These are phyloP conservation scores for Protaetia brevitarsis DNA, from an alignment of 1,140 invertebrate species.

Conservation along the genomic window DNA sequence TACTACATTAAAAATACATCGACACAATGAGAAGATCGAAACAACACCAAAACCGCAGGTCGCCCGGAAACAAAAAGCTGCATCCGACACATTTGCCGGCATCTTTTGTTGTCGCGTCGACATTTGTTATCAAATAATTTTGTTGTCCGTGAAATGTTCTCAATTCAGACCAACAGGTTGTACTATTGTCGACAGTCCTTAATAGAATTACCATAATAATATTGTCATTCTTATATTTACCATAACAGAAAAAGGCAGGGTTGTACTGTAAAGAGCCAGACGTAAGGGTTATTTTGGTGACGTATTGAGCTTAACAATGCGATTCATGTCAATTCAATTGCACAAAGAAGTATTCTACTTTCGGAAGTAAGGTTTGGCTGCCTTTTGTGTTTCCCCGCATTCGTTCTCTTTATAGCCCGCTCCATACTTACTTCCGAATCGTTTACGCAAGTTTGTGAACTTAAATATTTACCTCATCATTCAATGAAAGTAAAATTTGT, in stretches of 20 bases:
- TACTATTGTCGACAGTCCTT: constrained; percentile 43
- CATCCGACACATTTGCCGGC: constrained; percentile 37
- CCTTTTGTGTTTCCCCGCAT: constrained; percentile 18
- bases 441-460: constrained; percentile 32
- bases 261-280: constrained; percentile 30
- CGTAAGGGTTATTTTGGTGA: constrained; percentile 41
- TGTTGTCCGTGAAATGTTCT: constrained; percentile 40
- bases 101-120: constrained; percentile 39
- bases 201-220: constrained; percentile 49
- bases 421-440: constrained; percentile 29
- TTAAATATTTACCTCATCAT: constrained; percentile 43
- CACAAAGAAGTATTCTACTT: constrained; percentile 39
- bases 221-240: constrained; percentile 48
- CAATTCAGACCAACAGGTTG: constrained; percentile 45
- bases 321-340: constrained; percentile 41
- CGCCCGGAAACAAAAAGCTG: constrained; percentile 37
- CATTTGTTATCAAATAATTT: constrained; percentile 47
- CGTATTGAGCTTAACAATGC: constrained; percentile 37
- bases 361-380: constrained; percentile 31
- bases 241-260: constrained; percentile 42
- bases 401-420: constrained; percentile 1
- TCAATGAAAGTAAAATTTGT: constrained; percentile 22
- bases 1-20: constrained; percentile 35
- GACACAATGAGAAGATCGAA: constrained; percentile 31
- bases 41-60: constrained; percentile 32